Conservation (phyloP, 64 coral and sea anemone species). For the Actinia tenebrosa region DNA sequence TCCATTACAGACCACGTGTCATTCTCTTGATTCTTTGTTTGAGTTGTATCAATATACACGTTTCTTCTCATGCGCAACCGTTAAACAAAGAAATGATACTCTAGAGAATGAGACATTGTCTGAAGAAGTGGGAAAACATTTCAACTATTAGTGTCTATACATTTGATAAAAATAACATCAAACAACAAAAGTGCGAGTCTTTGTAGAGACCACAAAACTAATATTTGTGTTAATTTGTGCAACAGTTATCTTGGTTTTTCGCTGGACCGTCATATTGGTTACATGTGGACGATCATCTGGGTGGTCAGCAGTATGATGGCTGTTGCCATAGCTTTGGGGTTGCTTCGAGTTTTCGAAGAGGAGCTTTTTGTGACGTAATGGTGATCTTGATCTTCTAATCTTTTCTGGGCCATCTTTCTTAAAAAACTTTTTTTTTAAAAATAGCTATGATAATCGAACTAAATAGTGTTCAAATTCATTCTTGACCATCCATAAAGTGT, state of each 20-base stretch:
- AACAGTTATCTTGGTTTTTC: conserved; percentile 77
- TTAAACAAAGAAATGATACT: no score
- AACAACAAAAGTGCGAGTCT: background rate
- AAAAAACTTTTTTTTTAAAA: no score
- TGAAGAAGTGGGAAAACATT: no score
- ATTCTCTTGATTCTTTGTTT: background rate
- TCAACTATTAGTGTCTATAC: no score
- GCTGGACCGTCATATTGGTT: conserved; percentile 61
- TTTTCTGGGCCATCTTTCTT: no score
- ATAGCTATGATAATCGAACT: no score
- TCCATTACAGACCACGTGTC: no score
- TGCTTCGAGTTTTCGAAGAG: conserved; percentile 66
- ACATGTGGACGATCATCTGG: conserved; percentile 80
- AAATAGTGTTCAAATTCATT: no score
- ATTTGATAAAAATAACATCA: background rate
- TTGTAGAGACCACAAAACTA: background rate
- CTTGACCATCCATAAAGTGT: no score
- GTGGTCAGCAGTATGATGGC: conserved; percentile 57
- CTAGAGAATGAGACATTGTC: no score
- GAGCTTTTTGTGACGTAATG: background rate
- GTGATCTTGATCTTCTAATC: no score
- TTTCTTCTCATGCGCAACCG: no score
- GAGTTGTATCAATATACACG: background rate
- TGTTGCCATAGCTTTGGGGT: conserved; percentile 42
- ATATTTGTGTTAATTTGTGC: background rate